phyloP scores from a whole-genome alignment of 2,888 invertebrate genomes.

The Cephalotes varians region DNA sequence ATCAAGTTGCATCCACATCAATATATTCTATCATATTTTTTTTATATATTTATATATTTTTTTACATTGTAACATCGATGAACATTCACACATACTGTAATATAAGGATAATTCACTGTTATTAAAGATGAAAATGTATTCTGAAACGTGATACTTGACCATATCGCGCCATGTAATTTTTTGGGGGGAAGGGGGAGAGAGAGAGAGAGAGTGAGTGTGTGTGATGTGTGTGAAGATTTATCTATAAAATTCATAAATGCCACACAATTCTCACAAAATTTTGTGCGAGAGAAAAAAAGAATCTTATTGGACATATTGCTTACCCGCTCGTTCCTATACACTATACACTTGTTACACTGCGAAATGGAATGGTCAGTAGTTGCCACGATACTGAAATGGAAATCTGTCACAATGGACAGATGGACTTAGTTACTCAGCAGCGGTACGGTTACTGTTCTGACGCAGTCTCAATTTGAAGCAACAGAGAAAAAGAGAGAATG shows the following conservation, averaged over 20 bases:
- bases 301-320: constrained; percentile 10
- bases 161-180: neutral
- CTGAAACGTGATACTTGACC: neutral
- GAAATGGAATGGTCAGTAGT: constrained; percentile 76
- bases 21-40: neutral
- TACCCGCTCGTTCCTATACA: constrained; percentile 42
- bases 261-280: neutral
- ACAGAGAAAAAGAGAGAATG: neutral
- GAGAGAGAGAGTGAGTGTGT: neutral
- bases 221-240: no score
- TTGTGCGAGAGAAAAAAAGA: neutral
- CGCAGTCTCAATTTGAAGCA: constrained; percentile 22
- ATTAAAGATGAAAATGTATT: neutral
- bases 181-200: neutral
- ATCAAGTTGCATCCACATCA: neutral
- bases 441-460: constrained; percentile 55
- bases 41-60: no score
- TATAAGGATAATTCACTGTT: neutral
- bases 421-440: neutral
- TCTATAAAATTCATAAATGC: neutral
- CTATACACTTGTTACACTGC: constrained; percentile 59
- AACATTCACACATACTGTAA: neutral
- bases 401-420: constrained; percentile 12
- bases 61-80: neutral
- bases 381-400: constrained; percentile 76